Evolutionary conservation across 1,140 invertebrate genomes (phyloP).

Genomic region (Drosophila triauraria): DNA sequence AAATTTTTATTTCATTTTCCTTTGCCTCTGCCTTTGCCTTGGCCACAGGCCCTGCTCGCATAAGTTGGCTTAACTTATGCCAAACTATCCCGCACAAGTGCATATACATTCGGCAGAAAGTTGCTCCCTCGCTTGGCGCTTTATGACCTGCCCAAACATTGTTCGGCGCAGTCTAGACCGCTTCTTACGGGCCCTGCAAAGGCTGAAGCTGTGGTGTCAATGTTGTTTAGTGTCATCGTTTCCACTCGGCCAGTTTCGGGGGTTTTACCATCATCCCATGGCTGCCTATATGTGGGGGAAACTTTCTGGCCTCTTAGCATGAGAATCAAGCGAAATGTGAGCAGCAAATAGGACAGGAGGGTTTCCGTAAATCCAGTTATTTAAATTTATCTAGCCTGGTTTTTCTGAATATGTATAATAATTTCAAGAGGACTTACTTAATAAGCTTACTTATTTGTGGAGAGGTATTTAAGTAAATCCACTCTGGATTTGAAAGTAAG

Average conservation of each 20-base stretch:
- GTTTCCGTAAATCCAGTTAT: slow-evolving; percentile 25
- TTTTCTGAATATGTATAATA: slow-evolving; percentile 1
- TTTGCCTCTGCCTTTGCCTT: neutral
- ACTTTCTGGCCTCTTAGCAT: slow-evolving; percentile 58
- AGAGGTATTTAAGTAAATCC: neutral
- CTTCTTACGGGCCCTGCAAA: slow-evolving; percentile 64
- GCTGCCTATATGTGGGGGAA: slow-evolving; percentile 22
- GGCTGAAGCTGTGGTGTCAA: slow-evolving; percentile 69
- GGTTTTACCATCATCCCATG: slow-evolving; percentile 34
- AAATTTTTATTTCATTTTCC: slow-evolving; percentile 41
- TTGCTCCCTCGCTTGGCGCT: slow-evolving; percentile 58
- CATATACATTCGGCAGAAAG: slow-evolving; percentile 43
- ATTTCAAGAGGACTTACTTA: neutral
- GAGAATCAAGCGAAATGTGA: slow-evolving; percentile 62
- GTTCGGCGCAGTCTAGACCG: slow-evolving; percentile 66
- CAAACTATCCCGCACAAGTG: slow-evolving; percentile 52
- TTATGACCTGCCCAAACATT: slow-evolving; percentile 64
- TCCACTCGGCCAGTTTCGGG: slow-evolving; percentile 56
- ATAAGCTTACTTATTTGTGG: neutral
- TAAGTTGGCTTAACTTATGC: slow-evolving; percentile 54
- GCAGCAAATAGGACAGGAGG: slow-evolving; percentile 26
- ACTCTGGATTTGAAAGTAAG: neutral
- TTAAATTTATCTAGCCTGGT: slow-evolving; percentile 21
- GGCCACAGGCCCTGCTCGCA: slow-evolving; percentile 27
- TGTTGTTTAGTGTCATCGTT: slow-evolving; percentile 73